Evolutionary conservation across 2,888 invertebrate genomes (phyloP).

Genomic region (Odontothrips loti): DNA sequence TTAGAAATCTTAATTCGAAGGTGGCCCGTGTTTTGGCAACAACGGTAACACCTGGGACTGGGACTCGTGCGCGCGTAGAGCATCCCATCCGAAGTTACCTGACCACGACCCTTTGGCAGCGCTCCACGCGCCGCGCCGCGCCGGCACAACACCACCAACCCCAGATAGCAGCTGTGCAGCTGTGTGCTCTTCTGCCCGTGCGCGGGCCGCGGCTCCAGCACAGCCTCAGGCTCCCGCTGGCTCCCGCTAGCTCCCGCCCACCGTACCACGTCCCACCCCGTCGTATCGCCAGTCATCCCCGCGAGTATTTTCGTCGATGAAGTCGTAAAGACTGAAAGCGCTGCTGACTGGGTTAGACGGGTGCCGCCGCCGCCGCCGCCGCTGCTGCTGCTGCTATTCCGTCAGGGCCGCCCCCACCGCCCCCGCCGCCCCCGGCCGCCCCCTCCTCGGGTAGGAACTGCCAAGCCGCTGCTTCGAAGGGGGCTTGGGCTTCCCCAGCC

Average conservation of each 20-base stretch:
- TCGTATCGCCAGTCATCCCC: not conserved
- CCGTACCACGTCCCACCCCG: not conserved
- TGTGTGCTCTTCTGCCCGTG: not conserved
- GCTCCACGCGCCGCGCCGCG: not conserved
- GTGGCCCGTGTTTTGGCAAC: not conserved
- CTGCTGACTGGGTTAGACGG: not conserved
- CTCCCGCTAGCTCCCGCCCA: not conserved
- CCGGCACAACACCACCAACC: not conserved
- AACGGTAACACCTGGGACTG: not conserved
- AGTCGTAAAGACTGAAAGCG: not conserved
- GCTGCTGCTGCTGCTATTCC: too few relatives aligned
- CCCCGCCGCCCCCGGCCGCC: too few relatives aligned
- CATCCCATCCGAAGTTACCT: not conserved
- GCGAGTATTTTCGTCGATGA: slow-evolving; percentile 17
- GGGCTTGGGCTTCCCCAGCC: too few relatives aligned
- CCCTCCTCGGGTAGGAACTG: too few relatives aligned
- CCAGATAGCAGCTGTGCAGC: not conserved
- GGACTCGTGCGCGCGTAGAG: too few relatives aligned
- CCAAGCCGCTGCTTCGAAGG: too few relatives aligned
- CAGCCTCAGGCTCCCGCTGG: not conserved
- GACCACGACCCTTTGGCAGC: not conserved
- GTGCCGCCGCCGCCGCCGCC: not conserved
- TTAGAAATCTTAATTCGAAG: not conserved
- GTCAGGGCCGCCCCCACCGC: not conserved
- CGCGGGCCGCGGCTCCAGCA: not conserved